These are phyloP conservation scores for Cantharis rustica DNA, from an alignment of 2,888 invertebrate species.

Conservation along the genomic window DNA sequence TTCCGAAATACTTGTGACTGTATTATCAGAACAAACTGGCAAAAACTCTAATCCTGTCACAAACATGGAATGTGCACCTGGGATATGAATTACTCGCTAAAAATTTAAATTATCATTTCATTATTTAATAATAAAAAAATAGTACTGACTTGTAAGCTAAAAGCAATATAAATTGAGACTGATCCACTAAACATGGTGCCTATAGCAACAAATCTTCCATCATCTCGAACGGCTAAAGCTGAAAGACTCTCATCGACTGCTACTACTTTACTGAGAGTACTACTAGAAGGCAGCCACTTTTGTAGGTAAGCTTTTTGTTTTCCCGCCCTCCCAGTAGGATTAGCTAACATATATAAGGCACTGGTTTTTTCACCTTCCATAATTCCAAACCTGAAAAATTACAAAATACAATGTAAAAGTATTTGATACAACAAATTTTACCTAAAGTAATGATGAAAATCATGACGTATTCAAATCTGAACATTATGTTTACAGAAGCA, in stretches of 20 bases:
- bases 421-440: too few species aligned
- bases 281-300: constrained; percentile 75
- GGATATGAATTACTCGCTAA: constrained; percentile 81
- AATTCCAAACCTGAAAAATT: constrained; percentile 65
- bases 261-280: constrained; percentile 61
- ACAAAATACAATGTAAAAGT: too few species aligned
- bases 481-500: too few species aligned
- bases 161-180: constrained; percentile 87
- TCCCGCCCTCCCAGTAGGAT: constrained; percentile 75
- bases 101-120: constrained; percentile 35
- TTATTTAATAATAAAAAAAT: background rate
- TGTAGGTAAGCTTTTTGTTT: constrained; percentile 77
- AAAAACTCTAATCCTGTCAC: constrained; percentile 95
- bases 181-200: constrained; percentile 94
- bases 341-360: constrained; percentile 79
- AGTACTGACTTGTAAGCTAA: constrained; percentile 78
- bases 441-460: too few species aligned
- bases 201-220: constrained; percentile 89
- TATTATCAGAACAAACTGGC: constrained; percentile 73
- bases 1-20: constrained; percentile 75
- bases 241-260: constrained; percentile 77
- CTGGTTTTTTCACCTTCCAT: constrained; percentile 70
- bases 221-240: constrained; percentile 85
- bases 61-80: constrained; percentile 92
- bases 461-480: too few species aligned